These are phyloP conservation scores for Bombyx mandarina DNA, from an alignment of 1,140 invertebrate genomes.

Conservation along the genomic window DNA sequence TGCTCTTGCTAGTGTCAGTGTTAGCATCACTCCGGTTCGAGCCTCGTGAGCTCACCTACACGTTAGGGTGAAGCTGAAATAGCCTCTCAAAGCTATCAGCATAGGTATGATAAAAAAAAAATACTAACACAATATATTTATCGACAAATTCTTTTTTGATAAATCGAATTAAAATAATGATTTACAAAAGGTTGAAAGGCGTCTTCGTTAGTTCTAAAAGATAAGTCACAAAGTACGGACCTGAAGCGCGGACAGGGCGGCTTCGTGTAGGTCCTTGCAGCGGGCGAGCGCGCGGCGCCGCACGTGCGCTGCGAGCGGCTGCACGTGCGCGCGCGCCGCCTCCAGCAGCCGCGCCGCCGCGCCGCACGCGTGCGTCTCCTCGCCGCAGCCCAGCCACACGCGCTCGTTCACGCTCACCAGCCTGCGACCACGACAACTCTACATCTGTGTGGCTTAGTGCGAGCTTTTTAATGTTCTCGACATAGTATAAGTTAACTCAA, in stretches of 20 bases:
- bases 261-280: slow-evolving; percentile 59
- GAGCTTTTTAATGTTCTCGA: too few species aligned
- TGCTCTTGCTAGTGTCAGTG: too few species aligned
- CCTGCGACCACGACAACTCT: slow-evolving; percentile 38
- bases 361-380: slow-evolving; percentile 83
- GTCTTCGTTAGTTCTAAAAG: background rate
- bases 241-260: slow-evolving; percentile 51
- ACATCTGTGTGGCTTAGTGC: too few species aligned
- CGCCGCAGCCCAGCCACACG: slow-evolving; percentile 82
- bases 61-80: too few species aligned
- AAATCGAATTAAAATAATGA: slow-evolving; percentile 1
- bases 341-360: slow-evolving; percentile 77
- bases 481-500: too few species aligned
- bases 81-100: too few species aligned
- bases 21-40: too few species aligned
- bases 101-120: too few species aligned
- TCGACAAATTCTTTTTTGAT: too few species aligned
- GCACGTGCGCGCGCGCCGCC: slow-evolving; percentile 70
- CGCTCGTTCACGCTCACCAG: slow-evolving; percentile 82
- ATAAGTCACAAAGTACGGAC: slow-evolving; percentile 13
- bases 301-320: slow-evolving; percentile 65
- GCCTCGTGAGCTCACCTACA: too few species aligned
- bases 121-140: too few species aligned
- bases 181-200: background rate
- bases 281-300: slow-evolving; percentile 68